Conservation (phyloP, 2,888 invertebrate genomes). For the Shargacucullia verbasci region DNA sequence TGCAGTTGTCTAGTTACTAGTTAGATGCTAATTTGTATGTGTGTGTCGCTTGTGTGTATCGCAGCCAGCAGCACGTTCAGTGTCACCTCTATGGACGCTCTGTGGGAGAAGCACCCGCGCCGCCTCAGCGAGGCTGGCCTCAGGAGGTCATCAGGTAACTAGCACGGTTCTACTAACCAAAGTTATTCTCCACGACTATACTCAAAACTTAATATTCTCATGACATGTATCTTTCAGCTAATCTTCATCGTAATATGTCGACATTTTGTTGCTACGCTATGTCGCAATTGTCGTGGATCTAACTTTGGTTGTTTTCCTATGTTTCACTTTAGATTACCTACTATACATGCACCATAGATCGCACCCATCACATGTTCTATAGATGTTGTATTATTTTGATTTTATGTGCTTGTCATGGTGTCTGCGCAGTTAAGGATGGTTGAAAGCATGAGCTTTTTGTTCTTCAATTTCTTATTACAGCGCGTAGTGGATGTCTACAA, state of each 20-base stretch:
- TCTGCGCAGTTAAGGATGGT: conserved; percentile 61
- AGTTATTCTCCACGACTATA: conserved; percentile 50
- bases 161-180: conserved; percentile 54
- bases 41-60: conserved; percentile 85
- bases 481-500: conserved; percentile 58
- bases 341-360: conserved; percentile 58
- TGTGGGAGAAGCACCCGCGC: conserved; percentile 93
- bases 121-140: conserved; percentile 93
- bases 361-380: conserved; percentile 65
- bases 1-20: conserved; percentile 63
- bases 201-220: conserved; percentile 39
- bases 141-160: conserved; percentile 93
- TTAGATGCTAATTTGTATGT: conserved; percentile 86
- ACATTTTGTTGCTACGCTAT: conserved; percentile 29
- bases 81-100: conserved; percentile 91
- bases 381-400: conserved; percentile 55
- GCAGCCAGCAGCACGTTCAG: conserved; percentile 89
- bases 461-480: conserved; percentile 58
- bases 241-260: conserved; percentile 37
- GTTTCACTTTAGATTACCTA: conserved; percentile 53
- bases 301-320: conserved; percentile 46
- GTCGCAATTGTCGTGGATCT: conserved; percentile 46
- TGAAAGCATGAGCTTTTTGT: conserved; percentile 69
- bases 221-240: conserved; percentile 34
- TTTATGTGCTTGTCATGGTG: conserved; percentile 64